Conservation (phyloP, 30 jellyfish, hydroid and myxozoan species). For the Pseudorhiza aurosa region DNA sequence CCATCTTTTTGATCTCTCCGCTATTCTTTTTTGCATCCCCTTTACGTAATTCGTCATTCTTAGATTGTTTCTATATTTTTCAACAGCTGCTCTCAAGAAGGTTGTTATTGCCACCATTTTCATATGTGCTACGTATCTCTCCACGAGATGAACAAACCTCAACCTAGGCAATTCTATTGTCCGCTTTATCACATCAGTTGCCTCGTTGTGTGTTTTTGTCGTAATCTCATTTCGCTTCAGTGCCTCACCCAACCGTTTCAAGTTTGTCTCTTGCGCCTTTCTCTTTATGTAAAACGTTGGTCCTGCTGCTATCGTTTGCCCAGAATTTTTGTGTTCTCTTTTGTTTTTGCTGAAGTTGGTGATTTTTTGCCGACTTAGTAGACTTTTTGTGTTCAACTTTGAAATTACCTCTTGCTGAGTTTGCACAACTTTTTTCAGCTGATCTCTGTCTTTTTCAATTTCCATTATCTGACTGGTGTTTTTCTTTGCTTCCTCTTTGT, state of each 20-base stretch:
- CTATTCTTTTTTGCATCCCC: slow-evolving; percentile 56
- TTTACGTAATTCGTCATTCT: slow-evolving; percentile 37
- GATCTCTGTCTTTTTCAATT: slow-evolving; percentile 50
- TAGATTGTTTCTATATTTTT: slow-evolving; percentile 59
- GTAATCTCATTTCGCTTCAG: slow-evolving; percentile 42
- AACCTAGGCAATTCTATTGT: slow-evolving; percentile 75
- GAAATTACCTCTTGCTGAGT: slow-evolving; percentile 27
- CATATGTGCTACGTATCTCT: slow-evolving; percentile 66
- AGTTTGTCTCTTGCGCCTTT: slow-evolving; percentile 43
- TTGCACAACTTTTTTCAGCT: slow-evolving; percentile 27
- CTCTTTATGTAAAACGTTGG: slow-evolving; percentile 42
- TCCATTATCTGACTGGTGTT: background rate
- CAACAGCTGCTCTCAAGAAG: slow-evolving; percentile 43
- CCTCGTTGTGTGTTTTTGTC: slow-evolving; percentile 55
- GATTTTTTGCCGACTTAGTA: background rate
- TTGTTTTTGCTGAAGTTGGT: background rate
- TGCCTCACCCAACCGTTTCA: slow-evolving; percentile 60
- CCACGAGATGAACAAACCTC: slow-evolving; percentile 72
- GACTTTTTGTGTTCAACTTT: background rate
- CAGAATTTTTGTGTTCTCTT: slow-evolving; percentile 12
- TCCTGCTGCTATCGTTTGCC: slow-evolving; percentile 11
- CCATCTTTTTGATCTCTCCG: slow-evolving; percentile 49
- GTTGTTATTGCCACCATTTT: slow-evolving; percentile 34
- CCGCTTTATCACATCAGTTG: slow-evolving; percentile 34
- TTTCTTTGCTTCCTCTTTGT: background rate